Conservation (phyloP, 1,140 invertebrate genomes). For the Hylaeus anthracinus region DNA sequence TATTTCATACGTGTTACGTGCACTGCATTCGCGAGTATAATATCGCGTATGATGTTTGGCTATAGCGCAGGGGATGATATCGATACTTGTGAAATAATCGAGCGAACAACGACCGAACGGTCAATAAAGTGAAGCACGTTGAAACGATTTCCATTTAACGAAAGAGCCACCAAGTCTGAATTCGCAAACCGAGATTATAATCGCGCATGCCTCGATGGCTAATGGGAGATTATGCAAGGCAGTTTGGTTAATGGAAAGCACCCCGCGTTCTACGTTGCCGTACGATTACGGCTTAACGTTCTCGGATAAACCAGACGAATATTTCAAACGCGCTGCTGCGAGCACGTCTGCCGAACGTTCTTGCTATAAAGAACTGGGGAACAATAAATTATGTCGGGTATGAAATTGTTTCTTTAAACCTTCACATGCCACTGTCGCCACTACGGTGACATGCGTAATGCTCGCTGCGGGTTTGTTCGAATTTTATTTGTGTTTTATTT, state of each 20-base stretch:
- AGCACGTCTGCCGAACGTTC: neutral
- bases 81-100: neutral
- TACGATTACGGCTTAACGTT: slow-evolving; percentile 49
- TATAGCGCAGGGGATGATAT: neutral
- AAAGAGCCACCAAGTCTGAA: slow-evolving; percentile 25
- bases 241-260: slow-evolving; percentile 64
- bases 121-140: slow-evolving; percentile 15
- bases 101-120: slow-evolving; percentile 6
- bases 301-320: slow-evolving; percentile 44
- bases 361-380: neutral
- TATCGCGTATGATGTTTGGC: too few relatives aligned
- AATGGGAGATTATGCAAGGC: slow-evolving; percentile 71
- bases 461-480: too few relatives aligned
- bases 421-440: too few relatives aligned
- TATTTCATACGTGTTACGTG: too few relatives aligned
- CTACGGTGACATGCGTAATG: too few relatives aligned
- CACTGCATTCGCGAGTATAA: too few relatives aligned
- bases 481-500: too few relatives aligned
- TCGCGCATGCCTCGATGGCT: slow-evolving; percentile 41
- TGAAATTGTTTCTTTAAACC: neutral
- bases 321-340: slow-evolving; percentile 31
- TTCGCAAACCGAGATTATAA: slow-evolving; percentile 43
- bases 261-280: slow-evolving; percentile 56
- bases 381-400: neutral
- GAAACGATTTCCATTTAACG: slow-evolving; percentile 45